phyloP scores from a whole-genome alignment of 2,113 vertebrate species.

The Patagioenas fasciata region DNA sequence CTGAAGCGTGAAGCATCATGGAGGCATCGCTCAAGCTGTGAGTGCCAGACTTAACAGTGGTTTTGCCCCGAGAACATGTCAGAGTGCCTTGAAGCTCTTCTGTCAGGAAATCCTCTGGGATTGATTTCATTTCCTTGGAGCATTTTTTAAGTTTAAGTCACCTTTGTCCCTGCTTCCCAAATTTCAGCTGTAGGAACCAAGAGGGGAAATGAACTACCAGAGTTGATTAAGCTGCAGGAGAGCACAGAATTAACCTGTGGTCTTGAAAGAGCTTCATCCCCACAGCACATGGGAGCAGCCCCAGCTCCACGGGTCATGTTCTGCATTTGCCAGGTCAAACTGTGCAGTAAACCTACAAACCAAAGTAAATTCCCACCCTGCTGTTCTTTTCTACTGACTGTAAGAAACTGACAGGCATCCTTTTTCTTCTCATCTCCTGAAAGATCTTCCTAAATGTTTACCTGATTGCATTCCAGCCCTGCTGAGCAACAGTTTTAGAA shows the following conservation, averaged over 20 bases:
- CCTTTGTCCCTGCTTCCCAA: neutral
- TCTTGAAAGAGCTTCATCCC: neutral
- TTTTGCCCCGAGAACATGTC: conserved; percentile 16
- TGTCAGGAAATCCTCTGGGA: conserved; percentile 42
- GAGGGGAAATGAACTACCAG: neutral
- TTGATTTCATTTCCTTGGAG: conserved; percentile 19
- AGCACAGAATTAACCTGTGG: neutral
- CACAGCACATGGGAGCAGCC: neutral
- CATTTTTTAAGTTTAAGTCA: neutral
- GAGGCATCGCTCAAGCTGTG: neutral
- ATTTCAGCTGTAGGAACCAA: neutral
- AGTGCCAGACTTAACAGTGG: neutral
- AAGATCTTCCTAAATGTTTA: neutral
- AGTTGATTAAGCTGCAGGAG: neutral
- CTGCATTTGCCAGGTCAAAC: neutral
- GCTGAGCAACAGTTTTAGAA: neutral
- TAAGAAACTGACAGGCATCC: neutral
- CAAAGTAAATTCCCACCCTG: neutral
- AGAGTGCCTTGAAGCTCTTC: neutral
- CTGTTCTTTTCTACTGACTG: neutral
- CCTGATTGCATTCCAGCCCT: neutral
- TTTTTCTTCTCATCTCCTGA: neutral
- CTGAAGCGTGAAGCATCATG: neutral
- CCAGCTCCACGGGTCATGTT: accelerated
- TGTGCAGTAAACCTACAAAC: neutral